Conservation (phyloP, 2,888 invertebrate species). For the Eledona agricola region DNA sequence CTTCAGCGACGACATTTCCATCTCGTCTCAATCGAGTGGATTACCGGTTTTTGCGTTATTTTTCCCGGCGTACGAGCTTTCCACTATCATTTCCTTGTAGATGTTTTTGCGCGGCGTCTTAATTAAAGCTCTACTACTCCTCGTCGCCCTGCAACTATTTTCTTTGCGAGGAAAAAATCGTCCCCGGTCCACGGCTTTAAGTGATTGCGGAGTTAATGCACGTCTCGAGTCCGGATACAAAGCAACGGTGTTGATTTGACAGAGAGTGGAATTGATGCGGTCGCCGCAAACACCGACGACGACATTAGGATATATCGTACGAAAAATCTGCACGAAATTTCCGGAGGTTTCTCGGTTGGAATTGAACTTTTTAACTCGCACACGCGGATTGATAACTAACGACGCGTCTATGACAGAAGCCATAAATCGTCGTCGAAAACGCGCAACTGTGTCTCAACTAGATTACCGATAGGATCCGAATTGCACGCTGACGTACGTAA, state of each 20-base stretch:
- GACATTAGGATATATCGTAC: slow-evolving; percentile 22
- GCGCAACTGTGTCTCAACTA: slow-evolving; percentile 8
- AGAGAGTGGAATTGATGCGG: slow-evolving; percentile 29
- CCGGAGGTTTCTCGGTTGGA: slow-evolving; percentile 10
- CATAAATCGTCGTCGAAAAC: slow-evolving; percentile 15
- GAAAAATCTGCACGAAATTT: slow-evolving; percentile 17
- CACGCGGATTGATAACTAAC: slow-evolving; percentile 1
- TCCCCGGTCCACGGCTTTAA: slow-evolving; percentile 14
- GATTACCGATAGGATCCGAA: slow-evolving; percentile 22
- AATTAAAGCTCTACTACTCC: too few species aligned
- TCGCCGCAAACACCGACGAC: slow-evolving; percentile 4
- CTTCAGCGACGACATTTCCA: too few species aligned
- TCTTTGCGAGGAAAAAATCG: too few species aligned
- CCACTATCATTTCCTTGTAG: too few species aligned
- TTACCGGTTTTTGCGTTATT: too few species aligned
- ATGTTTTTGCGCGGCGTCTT: too few species aligned
- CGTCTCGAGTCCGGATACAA: slow-evolving; percentile 20
- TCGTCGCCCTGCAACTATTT: too few species aligned
- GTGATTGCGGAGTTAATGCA: slow-evolving; percentile 38
- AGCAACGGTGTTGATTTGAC: slow-evolving; percentile 26
- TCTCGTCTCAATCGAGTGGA: too few species aligned
- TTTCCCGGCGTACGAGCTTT: too few species aligned
- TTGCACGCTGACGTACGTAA: slow-evolving; percentile 16
- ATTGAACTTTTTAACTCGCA: too few species aligned
- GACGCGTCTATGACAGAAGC: slow-evolving; percentile 13